phyloP scores from a whole-genome alignment of 1,140 invertebrate species.

The Oryzaephilus surinamensis region DNA sequence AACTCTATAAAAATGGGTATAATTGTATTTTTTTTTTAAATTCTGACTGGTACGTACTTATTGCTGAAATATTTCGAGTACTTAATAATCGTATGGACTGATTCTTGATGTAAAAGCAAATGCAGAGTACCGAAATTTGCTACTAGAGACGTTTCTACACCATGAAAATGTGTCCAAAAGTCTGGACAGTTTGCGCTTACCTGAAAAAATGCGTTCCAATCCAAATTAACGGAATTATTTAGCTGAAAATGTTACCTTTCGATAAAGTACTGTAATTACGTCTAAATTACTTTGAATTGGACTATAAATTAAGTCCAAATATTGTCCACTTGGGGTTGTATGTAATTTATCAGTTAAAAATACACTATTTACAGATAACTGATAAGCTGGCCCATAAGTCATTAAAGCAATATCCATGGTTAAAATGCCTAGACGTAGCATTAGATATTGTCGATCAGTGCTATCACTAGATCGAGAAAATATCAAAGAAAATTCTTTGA shows the following conservation, averaged over 20 bases:
- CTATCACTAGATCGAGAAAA: constrained; percentile 52
- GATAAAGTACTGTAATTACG: constrained; percentile 61
- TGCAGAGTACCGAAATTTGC: constrained; percentile 54
- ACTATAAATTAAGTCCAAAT: constrained; percentile 58
- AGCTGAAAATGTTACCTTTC: too few relatives aligned
- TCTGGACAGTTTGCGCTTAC: constrained; percentile 71
- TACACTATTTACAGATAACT: constrained; percentile 58
- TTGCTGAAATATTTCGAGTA: constrained; percentile 43
- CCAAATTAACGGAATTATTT: constrained; percentile 23
- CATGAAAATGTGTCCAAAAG: constrained; percentile 70
- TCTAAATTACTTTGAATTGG: constrained; percentile 44
- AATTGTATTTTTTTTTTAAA: too few relatives aligned
- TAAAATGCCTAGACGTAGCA: constrained; percentile 57
- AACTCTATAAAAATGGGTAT: too few relatives aligned
- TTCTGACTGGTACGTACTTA: constrained; percentile 31
- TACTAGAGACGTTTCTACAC: constrained; percentile 66
- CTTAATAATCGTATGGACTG: constrained; percentile 58
- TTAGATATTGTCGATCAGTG: constrained; percentile 62
- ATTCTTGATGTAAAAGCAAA: constrained; percentile 60
- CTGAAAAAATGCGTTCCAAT: constrained; percentile 38
- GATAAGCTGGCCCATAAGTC: constrained; percentile 67
- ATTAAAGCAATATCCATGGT: constrained; percentile 66
- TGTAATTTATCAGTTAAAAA: constrained; percentile 74
- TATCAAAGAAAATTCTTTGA: constrained; percentile 46
- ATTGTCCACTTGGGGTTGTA: constrained; percentile 60